These are phyloP conservation scores for Micronycteris hirsuta DNA, from an alignment of 2,113 vertebrate genomes.

Conservation along the genomic window DNA sequence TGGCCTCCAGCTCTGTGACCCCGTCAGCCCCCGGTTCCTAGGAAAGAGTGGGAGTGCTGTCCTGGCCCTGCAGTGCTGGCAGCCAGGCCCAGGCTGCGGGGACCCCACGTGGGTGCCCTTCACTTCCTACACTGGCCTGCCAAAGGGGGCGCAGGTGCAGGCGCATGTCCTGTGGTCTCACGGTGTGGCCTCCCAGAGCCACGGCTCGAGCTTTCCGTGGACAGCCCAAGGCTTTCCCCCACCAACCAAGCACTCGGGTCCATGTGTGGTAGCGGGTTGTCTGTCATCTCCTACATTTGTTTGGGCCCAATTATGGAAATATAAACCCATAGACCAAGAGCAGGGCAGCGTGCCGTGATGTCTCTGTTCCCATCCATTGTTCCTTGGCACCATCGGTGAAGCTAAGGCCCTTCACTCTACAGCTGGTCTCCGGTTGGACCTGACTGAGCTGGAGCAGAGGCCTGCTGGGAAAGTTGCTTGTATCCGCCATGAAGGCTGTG, in stretches of 20 bases:
- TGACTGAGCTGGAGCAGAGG: not conserved
- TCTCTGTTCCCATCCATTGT: not conserved
- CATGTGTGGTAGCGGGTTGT: not conserved
- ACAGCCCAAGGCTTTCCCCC: too few species aligned
- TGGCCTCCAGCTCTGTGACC: not conserved
- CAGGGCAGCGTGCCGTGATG: not conserved
- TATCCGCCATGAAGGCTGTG: not conserved
- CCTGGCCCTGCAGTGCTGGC: not conserved
- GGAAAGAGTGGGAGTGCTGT: not conserved
- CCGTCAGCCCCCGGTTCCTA: not conserved
- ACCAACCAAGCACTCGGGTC: not conserved
- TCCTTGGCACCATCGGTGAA: not conserved
- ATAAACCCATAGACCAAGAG: not conserved
- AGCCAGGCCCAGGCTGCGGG: not conserved
- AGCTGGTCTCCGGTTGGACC: not conserved
- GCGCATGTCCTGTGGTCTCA: not conserved
- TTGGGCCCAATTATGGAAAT: not conserved
- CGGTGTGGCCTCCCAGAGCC: not conserved
- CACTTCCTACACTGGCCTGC: not conserved
- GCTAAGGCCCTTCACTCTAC: not conserved
- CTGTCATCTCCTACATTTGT: not conserved
- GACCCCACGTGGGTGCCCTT: accelerated
- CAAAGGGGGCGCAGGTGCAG: not conserved
- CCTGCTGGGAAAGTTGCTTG: not conserved
- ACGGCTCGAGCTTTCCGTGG: not conserved